Conservation (phyloP, 2,888 invertebrate genomes). For the Miltochrista miniata region DNA sequence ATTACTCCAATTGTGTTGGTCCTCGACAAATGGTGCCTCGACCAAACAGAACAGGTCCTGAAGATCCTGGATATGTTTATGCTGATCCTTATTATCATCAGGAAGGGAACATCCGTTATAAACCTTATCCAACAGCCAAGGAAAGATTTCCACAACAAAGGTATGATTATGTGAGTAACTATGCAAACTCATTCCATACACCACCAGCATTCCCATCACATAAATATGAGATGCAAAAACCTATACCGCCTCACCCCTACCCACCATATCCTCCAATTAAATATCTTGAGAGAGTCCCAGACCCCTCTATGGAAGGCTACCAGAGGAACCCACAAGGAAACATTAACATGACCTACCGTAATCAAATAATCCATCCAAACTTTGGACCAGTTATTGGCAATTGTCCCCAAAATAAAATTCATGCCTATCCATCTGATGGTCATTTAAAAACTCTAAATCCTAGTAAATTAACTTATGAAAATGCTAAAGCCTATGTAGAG, state of each 20-base stretch:
- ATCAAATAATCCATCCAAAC: slow-evolving; percentile 63
- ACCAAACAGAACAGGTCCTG: slow-evolving; percentile 57
- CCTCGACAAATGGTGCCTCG: slow-evolving; percentile 60
- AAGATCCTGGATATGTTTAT: slow-evolving; percentile 63
- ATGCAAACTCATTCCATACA: slow-evolving; percentile 66
- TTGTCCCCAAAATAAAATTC: slow-evolving; percentile 63
- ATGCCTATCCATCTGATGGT: slow-evolving; percentile 59
- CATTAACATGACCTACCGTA: slow-evolving; percentile 61
- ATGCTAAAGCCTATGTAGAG: slow-evolving; percentile 63
- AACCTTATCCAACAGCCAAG: slow-evolving; percentile 72
- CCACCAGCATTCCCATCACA: slow-evolving; percentile 58
- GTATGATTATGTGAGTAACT: slow-evolving; percentile 77
- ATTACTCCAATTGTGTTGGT: slow-evolving; percentile 63
- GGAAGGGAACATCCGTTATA: slow-evolving; percentile 67
- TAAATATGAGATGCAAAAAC: slow-evolving; percentile 70
- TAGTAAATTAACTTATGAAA: slow-evolving; percentile 67
- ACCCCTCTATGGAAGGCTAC: slow-evolving; percentile 64
- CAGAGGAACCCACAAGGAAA: slow-evolving; percentile 65
- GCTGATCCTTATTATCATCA: slow-evolving; percentile 61
- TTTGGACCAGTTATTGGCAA: slow-evolving; percentile 63
- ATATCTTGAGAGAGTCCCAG: slow-evolving; percentile 68
- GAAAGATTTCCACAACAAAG: slow-evolving; percentile 70
- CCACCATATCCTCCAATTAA: slow-evolving; percentile 65
- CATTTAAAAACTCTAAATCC: slow-evolving; percentile 50
- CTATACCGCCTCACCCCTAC: slow-evolving; percentile 61